Conservation (phyloP, 2,888 invertebrate species). For the Drosophila algonquin region DNA sequence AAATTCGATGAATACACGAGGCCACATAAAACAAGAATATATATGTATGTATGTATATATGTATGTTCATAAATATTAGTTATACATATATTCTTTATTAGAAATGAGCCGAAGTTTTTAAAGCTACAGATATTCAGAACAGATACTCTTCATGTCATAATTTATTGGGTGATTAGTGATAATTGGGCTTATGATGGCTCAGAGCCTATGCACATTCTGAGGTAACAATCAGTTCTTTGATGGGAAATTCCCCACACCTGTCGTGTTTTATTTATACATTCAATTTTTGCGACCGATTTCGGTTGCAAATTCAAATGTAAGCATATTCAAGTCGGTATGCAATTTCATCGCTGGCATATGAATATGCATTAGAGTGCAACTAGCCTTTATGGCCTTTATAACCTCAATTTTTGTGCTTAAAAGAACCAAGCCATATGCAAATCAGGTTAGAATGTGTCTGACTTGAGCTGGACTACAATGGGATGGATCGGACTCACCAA, state of each 20-base stretch:
- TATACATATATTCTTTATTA: background rate
- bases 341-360: no score
- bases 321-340: background rate
- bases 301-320: background rate
- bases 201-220: no score
- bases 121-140: no score
- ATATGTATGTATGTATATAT: background rate
- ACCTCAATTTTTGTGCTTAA: conserved; percentile 21
- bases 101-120: background rate
- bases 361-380: no score
- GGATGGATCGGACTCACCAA: conserved; percentile 10
- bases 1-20: background rate
- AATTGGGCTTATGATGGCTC: no score
- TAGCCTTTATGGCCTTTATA: background rate
- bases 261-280: background rate
- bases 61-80: no score
- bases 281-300: background rate
- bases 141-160: no score
- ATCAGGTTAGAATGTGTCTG: conserved; percentile 8
- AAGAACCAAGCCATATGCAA: conserved; percentile 20
- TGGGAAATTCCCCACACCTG: background rate
- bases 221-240: background rate
- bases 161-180: no score
- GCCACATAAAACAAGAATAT: no score
- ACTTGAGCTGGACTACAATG: background rate